phyloP scores from a whole-genome alignment of 2,113 vertebrate species.

The Prionailurus viverrinus region DNA sequence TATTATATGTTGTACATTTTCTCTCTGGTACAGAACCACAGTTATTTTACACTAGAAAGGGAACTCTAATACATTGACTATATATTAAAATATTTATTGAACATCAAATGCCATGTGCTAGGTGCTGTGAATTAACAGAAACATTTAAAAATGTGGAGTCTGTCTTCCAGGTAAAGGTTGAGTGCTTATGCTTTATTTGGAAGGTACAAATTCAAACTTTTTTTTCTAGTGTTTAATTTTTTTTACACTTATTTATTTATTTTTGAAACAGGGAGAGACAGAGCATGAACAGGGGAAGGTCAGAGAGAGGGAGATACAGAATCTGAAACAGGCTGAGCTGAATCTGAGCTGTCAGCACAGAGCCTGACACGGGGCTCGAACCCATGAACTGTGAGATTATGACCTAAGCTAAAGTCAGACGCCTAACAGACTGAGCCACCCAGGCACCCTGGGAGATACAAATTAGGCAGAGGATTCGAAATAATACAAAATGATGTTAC shows the following conservation, averaged over 20 bases:
- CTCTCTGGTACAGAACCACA: background rate
- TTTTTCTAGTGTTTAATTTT: too few species aligned
- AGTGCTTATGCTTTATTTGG: slow-evolving; percentile 3
- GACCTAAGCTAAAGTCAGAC: too few species aligned
- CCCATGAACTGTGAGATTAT: too few species aligned
- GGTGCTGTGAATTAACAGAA: background rate
- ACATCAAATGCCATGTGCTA: background rate
- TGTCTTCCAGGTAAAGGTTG: background rate
- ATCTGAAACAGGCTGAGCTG: too few species aligned
- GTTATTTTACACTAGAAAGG: slow-evolving; percentile 4
- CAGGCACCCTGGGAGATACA: background rate
- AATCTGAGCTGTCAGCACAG: too few species aligned
- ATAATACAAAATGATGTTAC: background rate
- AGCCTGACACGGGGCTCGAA: too few species aligned
- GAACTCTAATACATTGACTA: background rate
- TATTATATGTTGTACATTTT: slow-evolving; percentile 28
- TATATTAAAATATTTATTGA: slow-evolving; percentile 27
- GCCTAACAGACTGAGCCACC: too few species aligned
- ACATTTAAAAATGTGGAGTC: background rate
- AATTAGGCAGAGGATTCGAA: background rate
- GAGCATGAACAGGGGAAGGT: too few species aligned
- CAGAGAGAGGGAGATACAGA: too few species aligned
- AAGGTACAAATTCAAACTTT: background rate
- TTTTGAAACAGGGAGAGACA: too few species aligned
- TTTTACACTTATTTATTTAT: too few species aligned